These are phyloP conservation scores for Drosophila eohydei DNA, from an alignment of 2,888 invertebrate genomes.

Conservation along the genomic window DNA sequence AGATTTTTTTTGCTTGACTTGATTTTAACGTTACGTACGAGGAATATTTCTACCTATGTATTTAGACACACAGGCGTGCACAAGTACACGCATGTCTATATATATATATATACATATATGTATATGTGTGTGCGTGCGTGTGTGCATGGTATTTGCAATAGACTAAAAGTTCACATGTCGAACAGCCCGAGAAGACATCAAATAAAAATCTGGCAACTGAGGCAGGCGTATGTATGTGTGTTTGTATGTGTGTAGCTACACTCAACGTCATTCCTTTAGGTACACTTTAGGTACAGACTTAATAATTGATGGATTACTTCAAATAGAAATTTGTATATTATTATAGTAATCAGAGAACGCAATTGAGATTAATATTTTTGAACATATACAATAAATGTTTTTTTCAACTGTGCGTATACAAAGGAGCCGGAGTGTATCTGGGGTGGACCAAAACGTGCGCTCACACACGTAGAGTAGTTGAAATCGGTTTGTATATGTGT, in stretches of 20 bases:
- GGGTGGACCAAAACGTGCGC: slow-evolving; percentile 31
- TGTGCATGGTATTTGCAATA: slow-evolving; percentile 5
- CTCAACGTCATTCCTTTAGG: slow-evolving; percentile 5
- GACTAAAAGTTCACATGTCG: slow-evolving; percentile 42
- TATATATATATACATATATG: slow-evolving; percentile 8
- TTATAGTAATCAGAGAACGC: neutral
- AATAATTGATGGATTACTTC: neutral
- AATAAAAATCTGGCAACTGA: slow-evolving; percentile 56
- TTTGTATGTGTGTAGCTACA: slow-evolving; percentile 8
- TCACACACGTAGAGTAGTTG: neutral
- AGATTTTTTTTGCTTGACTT: slow-evolving; percentile 21
- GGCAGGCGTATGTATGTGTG: slow-evolving; percentile 1
- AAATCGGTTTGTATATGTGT: slow-evolving; percentile 4
- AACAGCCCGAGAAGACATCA: slow-evolving; percentile 51
- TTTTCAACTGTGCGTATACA: neutral
- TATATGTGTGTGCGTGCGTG: neutral
- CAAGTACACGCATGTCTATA: neutral
- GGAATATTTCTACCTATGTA: slow-evolving; percentile 23
- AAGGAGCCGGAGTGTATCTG: slow-evolving; percentile 9
- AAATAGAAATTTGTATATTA: neutral
- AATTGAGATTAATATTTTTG: neutral
- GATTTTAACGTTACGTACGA: slow-evolving; percentile 41
- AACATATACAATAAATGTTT: neutral
- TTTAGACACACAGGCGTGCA: neutral
- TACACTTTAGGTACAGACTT: neutral